phyloP scores from a whole-genome alignment of 1,140 invertebrate species.

The Nylanderia fulva region DNA sequence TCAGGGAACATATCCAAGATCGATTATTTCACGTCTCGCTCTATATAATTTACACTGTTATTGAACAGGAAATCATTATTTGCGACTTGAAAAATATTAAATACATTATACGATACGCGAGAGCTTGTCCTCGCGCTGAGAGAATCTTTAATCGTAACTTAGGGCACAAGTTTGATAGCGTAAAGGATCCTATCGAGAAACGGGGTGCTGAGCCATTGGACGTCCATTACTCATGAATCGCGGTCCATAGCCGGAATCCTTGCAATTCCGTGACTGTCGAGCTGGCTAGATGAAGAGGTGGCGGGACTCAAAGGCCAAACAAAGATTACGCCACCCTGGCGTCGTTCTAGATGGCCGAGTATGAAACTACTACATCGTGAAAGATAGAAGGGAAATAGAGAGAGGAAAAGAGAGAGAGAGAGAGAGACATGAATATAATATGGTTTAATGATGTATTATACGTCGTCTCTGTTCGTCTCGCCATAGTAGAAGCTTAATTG shows the following conservation, averaged over 20 bases:
- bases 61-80: not conserved
- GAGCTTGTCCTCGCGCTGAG: not conserved
- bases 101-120: not conserved
- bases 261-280: conserved; percentile 35
- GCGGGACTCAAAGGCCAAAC: conserved; percentile 48
- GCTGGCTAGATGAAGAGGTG: conserved; percentile 39
- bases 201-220: conserved; percentile 24
- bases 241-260: conserved; percentile 47
- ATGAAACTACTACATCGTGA: not conserved
- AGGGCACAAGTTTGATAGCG: conserved; percentile 42
- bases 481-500: conserved; percentile 59
- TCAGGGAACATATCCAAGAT: no score
- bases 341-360: conserved; percentile 12
- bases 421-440: conserved; percentile 57
- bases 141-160: not conserved
- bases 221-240: conserved; percentile 58
- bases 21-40: not conserved
- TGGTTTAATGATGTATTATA: conserved; percentile 65
- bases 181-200: conserved; percentile 25
- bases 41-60: not conserved
- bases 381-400: not conserved
- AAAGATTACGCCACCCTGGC: conserved; percentile 40
- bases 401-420: not conserved
- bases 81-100: not conserved
- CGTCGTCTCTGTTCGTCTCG: conserved; percentile 36